Conservation (phyloP, 64 coral and sea anemone genomes). For the Acropora tenuis region DNA sequence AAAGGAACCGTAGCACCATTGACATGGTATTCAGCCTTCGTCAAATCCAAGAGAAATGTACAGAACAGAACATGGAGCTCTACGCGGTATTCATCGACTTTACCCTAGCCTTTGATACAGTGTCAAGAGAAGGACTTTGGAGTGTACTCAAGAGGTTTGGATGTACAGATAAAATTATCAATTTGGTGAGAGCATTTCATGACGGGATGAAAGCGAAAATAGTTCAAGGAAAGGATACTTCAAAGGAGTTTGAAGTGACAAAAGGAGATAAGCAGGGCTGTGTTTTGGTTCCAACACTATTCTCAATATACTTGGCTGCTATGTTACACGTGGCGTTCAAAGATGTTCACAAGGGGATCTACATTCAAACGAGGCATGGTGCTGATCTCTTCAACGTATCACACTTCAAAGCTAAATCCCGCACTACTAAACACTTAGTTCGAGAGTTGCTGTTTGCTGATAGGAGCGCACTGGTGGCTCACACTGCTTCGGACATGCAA, state of each 20-base stretch:
- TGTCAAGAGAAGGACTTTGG: background rate
- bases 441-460: conserved; percentile 21
- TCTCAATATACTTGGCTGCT: no score
- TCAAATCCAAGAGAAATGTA: background rate
- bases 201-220: no score
- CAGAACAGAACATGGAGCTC: background rate
- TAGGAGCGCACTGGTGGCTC: background rate
- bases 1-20: background rate
- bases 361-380: no score
- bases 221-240: no score
- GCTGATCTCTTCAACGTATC: no score
- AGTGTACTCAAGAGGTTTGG: background rate
- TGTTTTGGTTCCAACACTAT: no score
- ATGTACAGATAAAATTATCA: no score
- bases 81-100: background rate
- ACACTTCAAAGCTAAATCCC: background rate
- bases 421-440: background rate
- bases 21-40: background rate
- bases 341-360: no score
- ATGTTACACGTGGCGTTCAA: no score
- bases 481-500: conserved; percentile 19
- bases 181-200: no score
- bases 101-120: background rate
- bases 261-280: no score
- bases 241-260: no score